Evolutionary conservation across 92 coral and sea anemone species (phyloP), one percentile per base, ranked within the genome.

Genomic region (Zoanthus solanderi): DNA sequence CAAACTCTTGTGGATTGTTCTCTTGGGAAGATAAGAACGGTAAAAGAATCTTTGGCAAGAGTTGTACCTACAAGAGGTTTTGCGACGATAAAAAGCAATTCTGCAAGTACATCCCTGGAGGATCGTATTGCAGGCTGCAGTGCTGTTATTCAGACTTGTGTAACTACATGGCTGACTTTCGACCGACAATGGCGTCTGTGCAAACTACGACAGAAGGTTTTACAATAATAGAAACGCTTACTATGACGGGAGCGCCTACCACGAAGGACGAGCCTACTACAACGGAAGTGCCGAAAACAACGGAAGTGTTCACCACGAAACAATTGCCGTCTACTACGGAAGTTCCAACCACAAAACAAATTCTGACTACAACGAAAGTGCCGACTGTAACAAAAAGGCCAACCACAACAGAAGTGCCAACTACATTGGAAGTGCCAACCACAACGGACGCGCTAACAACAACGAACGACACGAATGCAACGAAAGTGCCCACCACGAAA

Each of bases 351-450:
- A 76, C 80, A n/a, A 75, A 60, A 17, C 61, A 75, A 47, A 5
- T 9, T 0, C 61, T 60, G 2, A 75, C 63, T 12, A 56, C 83
- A 17, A 78, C 34, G 48, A 34, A 37, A 50, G 56, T 50, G 5
- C 56, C 56, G 1, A 76, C 65, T 2, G 48, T 88, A 4, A 29
- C 91, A 32, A 60, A 63, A 50, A 18, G 81, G 18, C 87, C 61
- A 8, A 66, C 90, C 0, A 81, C 91, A 6, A 82, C 91, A 0
- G 91, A 46, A 34, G 52, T 10, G 31, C 83, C 88, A 3, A 71
- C 91, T 1, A 88, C 91, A 15, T 71, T 87, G n/a, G 87, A 71
- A 57, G 53, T 44, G 56, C 91, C 91, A 2, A 88, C 91, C 1
- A 88, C 88, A 13, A 82, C 86, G 12, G 79, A 42, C 30, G 52